Evolutionary conservation across 2,888 invertebrate genomes (phyloP), one percentile per base, ranked within the genome.

Genomic region (Diaphora mendica): DNA sequence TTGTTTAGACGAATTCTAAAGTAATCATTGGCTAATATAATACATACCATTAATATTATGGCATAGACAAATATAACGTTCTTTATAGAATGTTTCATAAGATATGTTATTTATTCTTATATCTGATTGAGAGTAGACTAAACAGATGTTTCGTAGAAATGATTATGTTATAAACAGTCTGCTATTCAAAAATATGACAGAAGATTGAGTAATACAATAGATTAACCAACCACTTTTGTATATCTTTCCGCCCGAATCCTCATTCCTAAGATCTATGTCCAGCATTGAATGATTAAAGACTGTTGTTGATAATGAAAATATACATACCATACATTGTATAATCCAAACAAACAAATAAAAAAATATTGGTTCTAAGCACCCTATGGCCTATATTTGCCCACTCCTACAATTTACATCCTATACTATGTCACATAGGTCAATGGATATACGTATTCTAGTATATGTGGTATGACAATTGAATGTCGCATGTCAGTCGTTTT

Each of bases 401-500:
- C 48, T 48, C 48, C 48, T 48, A 48, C 11, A 48, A 48, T 17
- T 48, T 48, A 44, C 5, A 48, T 48, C 2, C 17, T 48, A 3
- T 44, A 3, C 4, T 8, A 48, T 20, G 51, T 23, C 51, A 8
- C 23, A 51, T 23, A 51, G 23, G 51, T 8, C 51, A 23, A 23
- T 55, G 11, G 23, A 55, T 55, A 9, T 3, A 55, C 51, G n/a
- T 55, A 23, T 55, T n/a, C n/a, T 55, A n/a, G 0, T 55, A n/a
- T 20, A 55, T 55, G 11, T n/a, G 23, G 23, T 51, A 9, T 26
- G 59, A 39, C 39, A 59, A n/a, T n/a, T 65, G 44, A 35, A 39
- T 20, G 26, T 42, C 51, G 15, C 39, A 26, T 42, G 59, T 17
- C 39, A n/a, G 69, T 66, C 26, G 65, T 69, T 73, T 70, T 70